Base-by-base conservation (phyloP, 2,888 invertebrate genomes). In the Leptopilina drosophilae region DNA sequence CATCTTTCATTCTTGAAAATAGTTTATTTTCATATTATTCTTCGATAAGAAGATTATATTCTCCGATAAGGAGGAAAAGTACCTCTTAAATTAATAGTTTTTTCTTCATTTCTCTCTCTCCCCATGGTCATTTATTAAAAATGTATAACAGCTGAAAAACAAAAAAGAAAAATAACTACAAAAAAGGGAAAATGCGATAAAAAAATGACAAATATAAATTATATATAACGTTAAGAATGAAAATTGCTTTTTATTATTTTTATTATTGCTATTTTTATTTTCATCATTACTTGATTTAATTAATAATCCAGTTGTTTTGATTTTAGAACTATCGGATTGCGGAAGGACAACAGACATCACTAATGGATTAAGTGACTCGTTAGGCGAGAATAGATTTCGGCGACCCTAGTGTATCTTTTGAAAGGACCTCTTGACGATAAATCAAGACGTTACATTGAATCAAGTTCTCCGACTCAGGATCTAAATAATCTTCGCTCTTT, bases 281-380 rank as follows among this genome's bases (percentile, higher is more conserved):
- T 33, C 5, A 33, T 33, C 33, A 33, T 33, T 56, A 59, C 5
- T 59, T 15, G 7, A 59, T 15, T 62, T 62, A 62, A 62, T 62
- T 20, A 20, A 62, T 62, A 62, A 62, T 11, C 8, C 15, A 7
- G 8, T 15, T 20, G 15, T 15, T 62, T 62, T 62, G 20, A 15
- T 62, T 62, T 62, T 62, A 62, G 62, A 20, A 62, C 5, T 15
- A 14, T 46, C 46, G 15, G 59, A 59, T 59, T 59, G 7, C 7
- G 15, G 5, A 6, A 8, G 20, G n/a, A 20, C 59, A 59, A 59
- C n/a, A 20, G n/a, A 62, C 20, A 20, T 20, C 49, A 49, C 15
- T 62, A 62, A 62, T 62, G 15, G 62, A 62, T 62, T 62, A 20
- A 20, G 20, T 62, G 62, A 20, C 62, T 62, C 62, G 62, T 62